These are phyloP conservation scores for Sycophila texana DNA, from an alignment of 2,888 invertebrate genomes.

Conservation along the genomic window DNA sequence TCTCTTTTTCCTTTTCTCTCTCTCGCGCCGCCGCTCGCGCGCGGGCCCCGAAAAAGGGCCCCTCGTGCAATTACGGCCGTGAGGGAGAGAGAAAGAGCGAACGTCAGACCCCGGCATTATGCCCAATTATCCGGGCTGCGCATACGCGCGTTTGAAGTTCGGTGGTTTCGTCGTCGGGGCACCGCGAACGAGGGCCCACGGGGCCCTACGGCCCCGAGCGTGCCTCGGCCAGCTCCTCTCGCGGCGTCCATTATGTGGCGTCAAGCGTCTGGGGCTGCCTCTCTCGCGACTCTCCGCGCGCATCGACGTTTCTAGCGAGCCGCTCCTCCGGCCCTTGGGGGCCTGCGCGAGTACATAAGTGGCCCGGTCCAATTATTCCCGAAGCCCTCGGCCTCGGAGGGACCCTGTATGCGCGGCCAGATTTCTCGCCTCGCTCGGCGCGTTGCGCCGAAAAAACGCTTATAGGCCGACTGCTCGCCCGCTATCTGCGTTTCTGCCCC, in stretches of 20 bases:
- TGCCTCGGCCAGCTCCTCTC: constrained; percentile 48
- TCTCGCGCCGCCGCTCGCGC: constrained; percentile 38
- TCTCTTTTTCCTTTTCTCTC: constrained; percentile 31
- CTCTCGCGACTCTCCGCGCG: background rate
- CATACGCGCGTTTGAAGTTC: constrained; percentile 65
- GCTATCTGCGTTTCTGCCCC: no score
- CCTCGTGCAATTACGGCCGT: constrained; percentile 71
- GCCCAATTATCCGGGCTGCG: constrained; percentile 73
- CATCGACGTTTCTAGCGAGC: background rate
- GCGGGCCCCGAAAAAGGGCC: constrained; percentile 63
- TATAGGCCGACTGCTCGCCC: no score
- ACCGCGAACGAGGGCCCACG: constrained; percentile 26
- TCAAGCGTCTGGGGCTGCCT: constrained; percentile 37
- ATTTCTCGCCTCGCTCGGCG: no score
- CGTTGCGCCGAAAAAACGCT: no score
- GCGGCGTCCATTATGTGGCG: constrained; percentile 58
- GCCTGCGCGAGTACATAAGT: background rate
- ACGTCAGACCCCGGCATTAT: constrained; percentile 72
- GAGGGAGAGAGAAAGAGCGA: constrained; percentile 20
- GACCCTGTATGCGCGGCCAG: background rate
- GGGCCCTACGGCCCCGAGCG: constrained; percentile 43
- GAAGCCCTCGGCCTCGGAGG: background rate
- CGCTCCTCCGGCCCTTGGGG: constrained; percentile 23
- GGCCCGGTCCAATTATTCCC: background rate
- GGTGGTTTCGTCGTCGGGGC: constrained; percentile 64